Conservation (phyloP, 2,797 vertebrate genomes). For the Pseudocheirus occidentalis region DNA sequence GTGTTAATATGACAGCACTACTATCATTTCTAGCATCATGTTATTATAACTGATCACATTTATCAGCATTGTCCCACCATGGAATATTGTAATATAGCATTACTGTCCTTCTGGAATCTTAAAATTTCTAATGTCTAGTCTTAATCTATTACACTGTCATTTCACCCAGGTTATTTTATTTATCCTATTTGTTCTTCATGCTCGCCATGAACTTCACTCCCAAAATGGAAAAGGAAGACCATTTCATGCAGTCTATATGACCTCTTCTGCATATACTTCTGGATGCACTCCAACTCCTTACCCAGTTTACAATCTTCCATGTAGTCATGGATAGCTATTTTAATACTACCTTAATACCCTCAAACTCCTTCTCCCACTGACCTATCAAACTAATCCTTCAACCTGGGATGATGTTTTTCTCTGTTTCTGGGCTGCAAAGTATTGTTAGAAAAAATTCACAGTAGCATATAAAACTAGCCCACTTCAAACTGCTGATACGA, state of each 20-base stretch:
- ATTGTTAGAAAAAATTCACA: neutral
- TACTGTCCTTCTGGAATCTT: neutral
- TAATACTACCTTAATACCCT: neutral
- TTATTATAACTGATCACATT: neutral
- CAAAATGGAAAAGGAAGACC: neutral
- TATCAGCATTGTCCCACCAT: neutral
- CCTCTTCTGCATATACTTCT: neutral
- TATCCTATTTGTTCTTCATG: neutral
- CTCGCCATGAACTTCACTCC: neutral
- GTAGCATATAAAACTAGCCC: neutral
- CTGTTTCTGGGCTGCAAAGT: neutral
- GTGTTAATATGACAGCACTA: neutral
- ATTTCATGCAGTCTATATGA: neutral
- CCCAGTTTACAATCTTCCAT: neutral
- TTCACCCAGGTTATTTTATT: neutral
- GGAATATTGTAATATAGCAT: neutral
- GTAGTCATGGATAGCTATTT: neutral
- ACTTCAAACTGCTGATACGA: neutral
- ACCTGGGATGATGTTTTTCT: neutral
- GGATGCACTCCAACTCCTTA: neutral
- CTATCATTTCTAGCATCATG: neutral
- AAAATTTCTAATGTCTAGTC: neutral
- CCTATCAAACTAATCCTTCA: neutral
- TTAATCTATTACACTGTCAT: neutral
- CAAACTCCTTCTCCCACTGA: neutral